Evolutionary conservation across 2,113 vertebrate genomes (phyloP).

Genomic region (Sander lucioperca): DNA sequence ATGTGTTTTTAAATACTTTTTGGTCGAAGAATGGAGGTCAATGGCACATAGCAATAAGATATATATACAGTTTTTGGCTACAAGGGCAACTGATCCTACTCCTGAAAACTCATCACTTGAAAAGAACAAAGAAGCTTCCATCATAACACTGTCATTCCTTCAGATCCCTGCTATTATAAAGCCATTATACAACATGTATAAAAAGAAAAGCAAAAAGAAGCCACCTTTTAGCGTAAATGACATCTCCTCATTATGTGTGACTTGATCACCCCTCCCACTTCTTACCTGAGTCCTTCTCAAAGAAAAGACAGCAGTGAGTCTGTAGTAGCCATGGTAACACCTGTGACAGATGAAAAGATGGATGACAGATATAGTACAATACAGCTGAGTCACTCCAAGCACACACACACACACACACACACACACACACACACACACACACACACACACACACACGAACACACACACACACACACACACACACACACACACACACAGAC

Average conservation of each 20-base stretch:
- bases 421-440: slow-evolving; percentile 24
- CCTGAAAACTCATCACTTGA: neutral
- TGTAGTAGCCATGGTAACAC: slow-evolving; percentile 86
- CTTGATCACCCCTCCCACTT: slow-evolving; percentile 42
- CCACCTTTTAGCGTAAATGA: neutral
- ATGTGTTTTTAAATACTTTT: no score
- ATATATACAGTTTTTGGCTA: neutral
- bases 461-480: slow-evolving; percentile 33
- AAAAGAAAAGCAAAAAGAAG: neutral
- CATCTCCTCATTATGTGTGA: slow-evolving; percentile 9
- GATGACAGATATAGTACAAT: slow-evolving; percentile 81
- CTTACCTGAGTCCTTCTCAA: slow-evolving; percentile 86
- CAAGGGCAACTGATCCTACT: neutral
- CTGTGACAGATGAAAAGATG: slow-evolving; percentile 83
- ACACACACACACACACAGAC: neutral
- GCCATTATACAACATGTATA: neutral
- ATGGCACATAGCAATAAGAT: neutral
- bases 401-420: slow-evolving; percentile 25
- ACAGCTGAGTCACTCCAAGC: slow-evolving; percentile 76
- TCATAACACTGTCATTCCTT: neutral
- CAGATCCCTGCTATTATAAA: neutral
- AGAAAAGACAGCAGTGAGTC: slow-evolving; percentile 85
- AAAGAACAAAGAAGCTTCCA: neutral
- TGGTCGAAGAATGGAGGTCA: neutral
- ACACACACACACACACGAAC: slow-evolving; percentile 26